Evolutionary conservation across 2,113 vertebrate genomes (phyloP).

Genomic region (Nansenia antarctica): DNA sequence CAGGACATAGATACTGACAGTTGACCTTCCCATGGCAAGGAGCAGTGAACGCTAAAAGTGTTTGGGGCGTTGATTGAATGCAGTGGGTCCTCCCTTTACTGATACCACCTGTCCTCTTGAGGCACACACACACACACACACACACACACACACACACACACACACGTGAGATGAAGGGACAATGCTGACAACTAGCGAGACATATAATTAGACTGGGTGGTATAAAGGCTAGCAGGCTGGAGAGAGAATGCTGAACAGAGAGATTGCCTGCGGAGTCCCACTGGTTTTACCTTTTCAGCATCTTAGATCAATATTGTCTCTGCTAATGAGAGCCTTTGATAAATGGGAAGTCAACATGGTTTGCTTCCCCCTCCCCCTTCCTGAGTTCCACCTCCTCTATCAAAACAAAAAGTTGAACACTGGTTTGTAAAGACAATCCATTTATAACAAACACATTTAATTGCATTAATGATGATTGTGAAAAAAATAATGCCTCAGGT

Average conservation of each 20-base stretch:
- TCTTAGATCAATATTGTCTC: slow-evolving; percentile 58
- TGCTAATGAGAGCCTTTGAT: slow-evolving; percentile 63
- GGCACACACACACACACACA: slow-evolving; percentile 8
- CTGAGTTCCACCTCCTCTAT: slow-evolving; percentile 32
- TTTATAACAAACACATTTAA: background rate
- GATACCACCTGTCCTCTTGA: background rate
- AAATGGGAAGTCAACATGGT: slow-evolving; percentile 57
- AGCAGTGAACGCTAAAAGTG: background rate
- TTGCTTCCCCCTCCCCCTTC: slow-evolving; percentile 14
- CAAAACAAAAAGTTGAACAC: slow-evolving; percentile 17
- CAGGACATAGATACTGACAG: background rate
- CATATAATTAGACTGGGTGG: slow-evolving; percentile 46
- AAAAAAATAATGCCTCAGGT: background rate
- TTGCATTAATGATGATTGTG: background rate
- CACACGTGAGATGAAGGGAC: slow-evolving; percentile 2
- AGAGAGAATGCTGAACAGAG: slow-evolving; percentile 31
- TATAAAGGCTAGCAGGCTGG: background rate
- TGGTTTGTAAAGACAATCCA: slow-evolving; percentile 22
- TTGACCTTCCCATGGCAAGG: slow-evolving; percentile 5
- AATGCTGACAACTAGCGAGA: slow-evolving; percentile 27
- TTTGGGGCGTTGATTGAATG: slow-evolving; percentile 17
- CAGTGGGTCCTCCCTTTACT: background rate
- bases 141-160: slow-evolving; percentile 5
- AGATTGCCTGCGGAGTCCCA: slow-evolving; percentile 29
- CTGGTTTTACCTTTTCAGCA: slow-evolving; percentile 32